Evolutionary conservation across 2,797 vertebrate genomes (phyloP), one percentile per base, ranked within the genome.

Genomic region (Gorsachius magnificus): DNA sequence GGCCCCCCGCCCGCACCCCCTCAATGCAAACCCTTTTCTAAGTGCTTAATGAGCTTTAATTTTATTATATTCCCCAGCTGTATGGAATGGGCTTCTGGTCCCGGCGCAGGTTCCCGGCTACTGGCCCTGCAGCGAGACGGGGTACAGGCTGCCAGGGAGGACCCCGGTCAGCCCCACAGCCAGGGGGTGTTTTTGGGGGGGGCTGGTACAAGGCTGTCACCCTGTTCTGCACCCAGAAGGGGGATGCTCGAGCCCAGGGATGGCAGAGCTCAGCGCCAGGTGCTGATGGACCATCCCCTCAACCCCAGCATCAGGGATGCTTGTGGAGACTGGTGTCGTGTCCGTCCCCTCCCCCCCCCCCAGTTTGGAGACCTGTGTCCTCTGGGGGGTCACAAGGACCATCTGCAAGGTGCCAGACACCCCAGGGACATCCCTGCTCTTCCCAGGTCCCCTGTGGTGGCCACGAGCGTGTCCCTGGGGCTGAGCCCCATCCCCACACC

Each of bases 151-250:
- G 54, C 28, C 5, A 8, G 18, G 35, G n/a, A 20, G 83, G 36
- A 57, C 72, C 29, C 36, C 0, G 1, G 5, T 0, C 48, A 25
- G 33, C 46, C 66, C 79, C 51, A 3, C 0, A 5, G 56, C 53
- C 19, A 3, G 10, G 18, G 29, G 71, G 11, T 5, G 10, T 33
- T 3, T 25, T 9, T 11, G 13, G 24, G 26, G 24, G 24, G 26
- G 15, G 28, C 9, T 56, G 79, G 5, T 64, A 8, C 8, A 3
- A 65, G 33, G n/a, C 1, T 33, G 48, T 57, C 46, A 25, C 24
- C 64, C 35, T 60, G 45, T 21, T n/a, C 43, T 5, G 17, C 13
- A 7, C 28, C 15, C 53, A 25, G 6, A 14, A 46, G 22, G 29
- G 38, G 16, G 38, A 15, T 20, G 51, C 33, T 4, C 1, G 10